Evolutionary conservation across 2,113 vertebrate genomes (phyloP).

Genomic region (Paradoxurus hermaphroditus): DNA sequence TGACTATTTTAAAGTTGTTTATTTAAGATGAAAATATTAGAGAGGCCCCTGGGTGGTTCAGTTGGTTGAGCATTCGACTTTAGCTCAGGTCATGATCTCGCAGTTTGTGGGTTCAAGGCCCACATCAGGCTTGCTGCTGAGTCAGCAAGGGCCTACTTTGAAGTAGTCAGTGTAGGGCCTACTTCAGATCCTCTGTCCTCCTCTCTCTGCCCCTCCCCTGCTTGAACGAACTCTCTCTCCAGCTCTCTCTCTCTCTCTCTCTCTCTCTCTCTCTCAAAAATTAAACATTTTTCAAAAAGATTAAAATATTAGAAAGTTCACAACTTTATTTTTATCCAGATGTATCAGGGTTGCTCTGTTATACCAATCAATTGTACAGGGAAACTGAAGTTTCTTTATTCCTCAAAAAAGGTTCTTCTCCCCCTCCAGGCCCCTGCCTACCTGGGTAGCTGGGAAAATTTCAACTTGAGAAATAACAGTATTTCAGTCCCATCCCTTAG

Average conservation of each 20-base stretch:
- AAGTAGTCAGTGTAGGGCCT: too few species aligned
- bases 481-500: not conserved
- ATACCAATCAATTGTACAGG: not conserved
- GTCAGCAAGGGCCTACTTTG: too few species aligned
- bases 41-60: too few species aligned
- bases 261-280: too few species aligned
- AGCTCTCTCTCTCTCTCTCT: too few species aligned
- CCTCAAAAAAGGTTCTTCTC: not conserved
- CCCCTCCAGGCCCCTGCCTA: not conserved
- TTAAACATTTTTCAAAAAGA: not conserved
- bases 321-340: not conserved
- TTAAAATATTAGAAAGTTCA: constrained; percentile 15
- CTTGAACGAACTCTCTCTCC: too few species aligned
- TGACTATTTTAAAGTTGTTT: constrained; percentile 26
- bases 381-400: not conserved
- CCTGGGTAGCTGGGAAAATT: not conserved
- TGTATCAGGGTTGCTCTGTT: not conserved
- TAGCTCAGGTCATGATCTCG: too few species aligned
- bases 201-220: too few species aligned
- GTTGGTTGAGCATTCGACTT: too few species aligned
- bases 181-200: too few species aligned
- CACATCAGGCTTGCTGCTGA: too few species aligned
- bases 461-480: not conserved
- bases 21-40: not conserved
- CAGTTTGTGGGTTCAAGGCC: too few species aligned